A percentile compares a stretch with the other conserved stretches of the same genome.
phyloP scores from a whole-genome alignment of 1,140 invertebrate species.

The Chymomyza costata region DNA sequence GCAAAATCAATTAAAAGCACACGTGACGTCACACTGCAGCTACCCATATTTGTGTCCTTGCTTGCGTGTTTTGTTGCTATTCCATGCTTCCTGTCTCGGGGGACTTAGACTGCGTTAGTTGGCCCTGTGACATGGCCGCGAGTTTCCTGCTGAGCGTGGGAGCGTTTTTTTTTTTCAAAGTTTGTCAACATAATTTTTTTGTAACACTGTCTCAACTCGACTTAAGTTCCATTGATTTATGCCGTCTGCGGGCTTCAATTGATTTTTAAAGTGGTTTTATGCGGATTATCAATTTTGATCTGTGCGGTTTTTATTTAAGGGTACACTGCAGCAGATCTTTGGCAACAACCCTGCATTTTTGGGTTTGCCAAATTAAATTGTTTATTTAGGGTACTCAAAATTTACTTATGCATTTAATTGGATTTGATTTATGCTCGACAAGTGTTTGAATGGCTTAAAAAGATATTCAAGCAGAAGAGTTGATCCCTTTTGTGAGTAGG shows the following conservation, averaged over 20 bases:
- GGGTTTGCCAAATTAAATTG: constrained; percentile 15
- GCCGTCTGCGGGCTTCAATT: constrained; percentile 53
- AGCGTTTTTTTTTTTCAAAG: constrained; percentile 23
- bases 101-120: constrained; percentile 36
- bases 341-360: too few species aligned
- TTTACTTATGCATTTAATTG: constrained; percentile 28
- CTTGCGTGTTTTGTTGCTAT: constrained; percentile 32
- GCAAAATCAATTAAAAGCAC: constrained; percentile 64
- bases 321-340: constrained; percentile 28
- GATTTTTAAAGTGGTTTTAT: constrained; percentile 41
- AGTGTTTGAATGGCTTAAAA: constrained; percentile 26
- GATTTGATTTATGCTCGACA: constrained; percentile 57
- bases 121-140: constrained; percentile 31
- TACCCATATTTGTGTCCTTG: constrained; percentile 48
- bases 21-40: constrained; percentile 49
- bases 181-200: constrained; percentile 8
- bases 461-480: not conserved
- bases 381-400: not conserved
- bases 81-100: constrained; percentile 51
- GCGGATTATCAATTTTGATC: constrained; percentile 37
- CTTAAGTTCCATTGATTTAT: constrained; percentile 60
- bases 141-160: constrained; percentile 52
- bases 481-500: too few species aligned
- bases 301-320: constrained; percentile 16
- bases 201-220: constrained; percentile 8